These are phyloP conservation scores for Cecidostiba fungosa DNA, from an alignment of 2,888 invertebrate genomes.

Conservation along the genomic window DNA sequence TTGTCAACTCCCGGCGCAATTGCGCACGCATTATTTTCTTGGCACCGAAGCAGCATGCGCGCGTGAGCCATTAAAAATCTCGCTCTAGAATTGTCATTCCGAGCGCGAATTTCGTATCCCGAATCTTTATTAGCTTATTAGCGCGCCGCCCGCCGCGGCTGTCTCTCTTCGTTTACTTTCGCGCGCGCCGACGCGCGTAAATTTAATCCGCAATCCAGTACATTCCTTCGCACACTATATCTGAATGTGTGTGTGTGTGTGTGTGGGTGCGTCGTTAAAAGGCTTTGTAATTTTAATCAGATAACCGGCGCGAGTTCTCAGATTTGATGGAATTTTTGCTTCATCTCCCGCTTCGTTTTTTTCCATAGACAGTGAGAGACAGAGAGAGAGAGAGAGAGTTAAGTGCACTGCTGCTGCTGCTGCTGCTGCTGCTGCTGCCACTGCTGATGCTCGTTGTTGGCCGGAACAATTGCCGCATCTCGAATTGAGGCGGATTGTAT, in stretches of 20 bases:
- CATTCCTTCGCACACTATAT: neutral
- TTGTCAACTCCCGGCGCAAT: conserved; percentile 31
- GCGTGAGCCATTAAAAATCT: conserved; percentile 6
- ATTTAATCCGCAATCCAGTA: conserved; percentile 13
- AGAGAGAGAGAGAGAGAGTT: neutral
- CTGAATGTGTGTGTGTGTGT: neutral
- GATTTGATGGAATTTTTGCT: neutral
- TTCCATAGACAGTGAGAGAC: neutral
- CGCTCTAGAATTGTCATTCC: neutral
- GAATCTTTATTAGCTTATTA: conserved; percentile 14
- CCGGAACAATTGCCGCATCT: conserved; percentile 9
- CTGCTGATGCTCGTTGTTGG: neutral
- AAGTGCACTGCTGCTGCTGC: neutral
- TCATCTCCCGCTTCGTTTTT: neutral
- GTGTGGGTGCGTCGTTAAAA: neutral
- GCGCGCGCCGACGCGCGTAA: neutral
- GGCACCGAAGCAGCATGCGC: neutral
- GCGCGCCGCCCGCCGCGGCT: neutral
- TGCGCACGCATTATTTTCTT: conserved; percentile 14
- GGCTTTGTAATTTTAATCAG: conserved; percentile 1
- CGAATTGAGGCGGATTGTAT: conserved; percentile 12
- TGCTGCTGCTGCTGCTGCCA: neutral
- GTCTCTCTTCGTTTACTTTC: conserved; percentile 1
- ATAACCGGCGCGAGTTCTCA: neutral
- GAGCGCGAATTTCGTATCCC: conserved; percentile 2